Base-by-base conservation (phyloP, 2,113 vertebrate species). In the Pantherophis guttatus region DNA sequence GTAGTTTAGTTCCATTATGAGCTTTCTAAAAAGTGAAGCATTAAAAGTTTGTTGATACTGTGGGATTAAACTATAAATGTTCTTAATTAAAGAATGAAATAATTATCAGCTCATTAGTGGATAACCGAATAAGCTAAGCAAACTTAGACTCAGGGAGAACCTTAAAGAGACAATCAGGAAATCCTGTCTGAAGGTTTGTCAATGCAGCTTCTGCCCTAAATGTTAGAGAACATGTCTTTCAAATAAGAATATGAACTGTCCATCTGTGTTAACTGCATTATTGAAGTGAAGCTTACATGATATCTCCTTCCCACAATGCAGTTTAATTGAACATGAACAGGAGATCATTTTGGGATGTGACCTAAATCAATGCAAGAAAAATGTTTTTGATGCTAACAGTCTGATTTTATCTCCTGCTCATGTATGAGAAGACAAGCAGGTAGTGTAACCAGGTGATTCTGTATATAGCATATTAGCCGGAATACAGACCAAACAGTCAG, bases 61-160 rank as follows among this genome's bases (percentile, higher is more conserved):
- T 44, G 75, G 33, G 33, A 21, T 81, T 44, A 81, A 39, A 81
- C 33, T 44, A 44, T 33, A 44, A 12, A 2, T 86, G 17, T 48
- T 24, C 57, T 92, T 39, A 44, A 91, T 50, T 58, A 92, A 95
- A 10, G 93, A 81, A 29, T 91, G 10, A 88, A 3, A 94, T 88
- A 26, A 53, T 52, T 91, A 26, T 39, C 87, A 70, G 24, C 7
- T n/a, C 4, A 70, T 88, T 44, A 81, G 33, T 81, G 17, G 75
- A 44, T 44, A 81, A 81, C 8, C 3, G 17, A 81, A 39, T 39
- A 81, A 81, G 17, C 70, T 21, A 81, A 81, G 70, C 17, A 44
- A 81, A 39, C 33, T 44, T 81, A 81, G 33, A 81, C 15, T 33
- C 33, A 3, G n/a, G 12, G 70, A 81, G 3, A 39, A 81, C 70